Base-by-base conservation (phyloP, 1,140 invertebrate species). In the Oryzaephilus surinamensis region DNA sequence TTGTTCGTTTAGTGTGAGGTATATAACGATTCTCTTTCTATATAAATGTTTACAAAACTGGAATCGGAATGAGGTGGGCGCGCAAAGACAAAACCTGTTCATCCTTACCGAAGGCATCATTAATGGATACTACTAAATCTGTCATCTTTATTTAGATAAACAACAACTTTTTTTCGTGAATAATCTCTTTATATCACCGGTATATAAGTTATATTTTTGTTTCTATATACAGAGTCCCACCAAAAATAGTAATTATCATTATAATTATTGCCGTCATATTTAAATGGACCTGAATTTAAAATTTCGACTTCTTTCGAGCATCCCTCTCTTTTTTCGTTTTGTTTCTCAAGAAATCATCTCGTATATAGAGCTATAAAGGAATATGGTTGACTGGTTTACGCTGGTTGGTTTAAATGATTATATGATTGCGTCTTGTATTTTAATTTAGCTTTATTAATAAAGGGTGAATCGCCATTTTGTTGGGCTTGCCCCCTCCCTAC, bases 391-490 rank as follows among this genome's bases (percentile, higher is more conserved):
- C n/a, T n/a, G n/a, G n/a, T n/a, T n/a, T n/a, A n/a, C n/a, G n/a
- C n/a, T n/a, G n/a, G n/a, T n/a, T n/a, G n/a, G n/a, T n/a, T n/a
- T n/a, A n/a, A n/a, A n/a, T n/a, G n/a, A n/a, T n/a, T n/a, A n/a
- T n/a, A n/a, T n/a, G n/a, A n/a, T n/a, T n/a, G n/a, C n/a, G n/a
- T n/a, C n/a, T n/a, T n/a, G n/a, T n/a, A n/a, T n/a, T n/a, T n/a
- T n/a, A n/a, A n/a, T n/a, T n/a, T n/a, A n/a, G 31, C 40, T 28
- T 31, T 46, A 42, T 46, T 42, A 46, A 46, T 44, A 31, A 41
- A 41, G 21, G 18, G 19, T n/a, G n/a, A n/a, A 18, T 30, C 35
- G 47, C 47, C 47, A 49, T 49, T 49, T 49, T 49, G 47, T 44
- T 38, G 19, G n/a, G n/a, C n/a, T n/a, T n/a, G n/a, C n/a, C n/a